Conservation (phyloP, 2,113 vertebrate species). For the Setophaga petechia region DNA sequence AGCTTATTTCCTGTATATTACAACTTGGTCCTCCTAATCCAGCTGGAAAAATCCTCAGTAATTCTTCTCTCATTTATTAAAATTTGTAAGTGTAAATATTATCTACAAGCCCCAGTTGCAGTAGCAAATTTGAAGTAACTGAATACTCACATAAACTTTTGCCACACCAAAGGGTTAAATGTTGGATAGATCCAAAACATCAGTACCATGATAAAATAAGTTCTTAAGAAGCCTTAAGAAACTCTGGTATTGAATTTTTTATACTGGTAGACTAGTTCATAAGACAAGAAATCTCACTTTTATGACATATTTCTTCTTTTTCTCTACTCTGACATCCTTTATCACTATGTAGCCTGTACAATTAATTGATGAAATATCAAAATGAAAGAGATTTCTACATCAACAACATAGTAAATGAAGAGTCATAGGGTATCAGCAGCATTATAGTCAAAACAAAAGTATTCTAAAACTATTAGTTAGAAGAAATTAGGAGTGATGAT, state of each 20-base stretch:
- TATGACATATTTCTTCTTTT: not conserved
- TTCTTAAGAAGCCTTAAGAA: not conserved
- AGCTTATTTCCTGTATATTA: conserved; percentile 20
- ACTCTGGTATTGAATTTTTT: not conserved
- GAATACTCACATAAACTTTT: not conserved
- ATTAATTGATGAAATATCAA: not conserved
- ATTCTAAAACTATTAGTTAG: not conserved
- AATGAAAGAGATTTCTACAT: not conserved
- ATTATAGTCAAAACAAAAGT: not conserved
- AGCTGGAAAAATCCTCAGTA: conserved; percentile 11
- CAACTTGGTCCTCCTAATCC: not conserved
- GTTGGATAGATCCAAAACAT: not conserved
- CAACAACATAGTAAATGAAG: not conserved
- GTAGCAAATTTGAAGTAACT: not conserved
- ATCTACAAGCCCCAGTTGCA: not conserved
- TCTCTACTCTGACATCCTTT: not conserved
- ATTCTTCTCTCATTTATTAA: not conserved
- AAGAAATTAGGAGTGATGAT: not conserved
- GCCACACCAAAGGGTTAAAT: not conserved
- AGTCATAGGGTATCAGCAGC: not conserved
- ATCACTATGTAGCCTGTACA: not conserved
- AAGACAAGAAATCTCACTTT: not conserved
- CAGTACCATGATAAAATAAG: not conserved
- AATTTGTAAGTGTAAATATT: not conserved
- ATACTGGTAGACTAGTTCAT: not conserved